Conservation (phyloP, 1,140 invertebrate genomes). For the Dreissena rostriformis region DNA sequence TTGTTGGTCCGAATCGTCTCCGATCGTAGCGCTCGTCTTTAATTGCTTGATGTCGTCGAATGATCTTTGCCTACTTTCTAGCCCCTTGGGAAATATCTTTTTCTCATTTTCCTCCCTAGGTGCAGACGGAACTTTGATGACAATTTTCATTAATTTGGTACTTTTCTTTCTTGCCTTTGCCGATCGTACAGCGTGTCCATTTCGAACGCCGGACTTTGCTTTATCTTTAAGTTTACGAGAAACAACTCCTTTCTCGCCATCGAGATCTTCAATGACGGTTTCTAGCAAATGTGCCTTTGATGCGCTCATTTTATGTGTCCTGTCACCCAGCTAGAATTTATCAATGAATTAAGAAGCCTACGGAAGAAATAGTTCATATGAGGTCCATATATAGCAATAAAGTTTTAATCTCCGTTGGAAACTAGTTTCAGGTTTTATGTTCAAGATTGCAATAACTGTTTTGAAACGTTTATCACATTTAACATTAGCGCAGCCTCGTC, state of each 20-base stretch:
- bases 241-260: neutral
- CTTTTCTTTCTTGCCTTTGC: neutral
- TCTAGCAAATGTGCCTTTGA: conserved; percentile 2
- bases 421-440: too few relatives aligned
- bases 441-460: too few relatives aligned
- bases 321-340: too few relatives aligned
- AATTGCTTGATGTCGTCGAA: too few relatives aligned
- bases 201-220: neutral
- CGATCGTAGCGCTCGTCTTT: conserved; percentile 2
- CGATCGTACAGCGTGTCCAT: neutral
- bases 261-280: conserved; percentile 41
- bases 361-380: too few relatives aligned
- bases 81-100: neutral
- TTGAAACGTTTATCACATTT: too few relatives aligned
- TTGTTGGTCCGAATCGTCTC: neutral
- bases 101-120: neutral
- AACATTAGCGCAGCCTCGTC: too few relatives aligned
- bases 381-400: too few relatives aligned
- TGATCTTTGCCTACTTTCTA: too few relatives aligned
- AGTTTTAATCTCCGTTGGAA: too few relatives aligned
- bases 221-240: neutral
- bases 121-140: conserved; percentile 24
- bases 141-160: conserved; percentile 13
- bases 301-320: conserved; percentile 14
- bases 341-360: too few relatives aligned